Base-by-base conservation (phyloP, 2,113 vertebrate species). In the Ptilonorhynchus violaceus region DNA sequence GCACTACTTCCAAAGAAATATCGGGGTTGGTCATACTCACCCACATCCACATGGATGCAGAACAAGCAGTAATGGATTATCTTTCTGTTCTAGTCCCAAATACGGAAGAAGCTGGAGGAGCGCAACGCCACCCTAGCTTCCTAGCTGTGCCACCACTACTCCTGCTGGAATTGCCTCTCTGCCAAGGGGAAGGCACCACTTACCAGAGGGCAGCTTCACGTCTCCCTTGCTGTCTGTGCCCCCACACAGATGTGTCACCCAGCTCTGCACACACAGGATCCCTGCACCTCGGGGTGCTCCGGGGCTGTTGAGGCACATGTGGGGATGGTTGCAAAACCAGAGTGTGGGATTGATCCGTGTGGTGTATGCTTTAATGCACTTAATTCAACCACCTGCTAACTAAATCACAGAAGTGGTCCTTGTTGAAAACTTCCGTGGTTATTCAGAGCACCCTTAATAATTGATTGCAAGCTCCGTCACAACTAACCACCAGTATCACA, bases 31-130 rank as follows among this genome's bases (percentile, higher is more conserved):
- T 50, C 1, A 2, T 39, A 17, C 44, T 85, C 11, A 15, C 25
- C 15, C 69, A 6, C 53, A 55, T 15, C 27, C 44, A 15, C 16
- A 0, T 1, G 19, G 52, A 6, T 0, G 7, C 75, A 52, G 39
- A 13, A 13, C 53, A 52, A 52, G 35, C 9, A 62, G 79, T 86
- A 58, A 96, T 0, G 22, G n/a, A 2, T 16, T 49, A n/a, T 67
- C 75, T 55, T 94, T 75, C 96, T 83, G 22, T 95, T 97, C 47
- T 41, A 98, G 98, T 97, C 98, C 62, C 97, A 98, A 60, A 98
- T 98, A 60, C 93, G 96, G 91, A 98, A 97, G 87, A 96, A 98
- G 63, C 80, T 96, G 27, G 85, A 92, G 49, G 97, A 97, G 83
- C 84, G 42, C 14, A 85, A 77, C 0, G 10, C 93, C 62, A 52